Evolutionary conservation across 2,888 invertebrate genomes (phyloP), one percentile per base, ranked within the genome.

Genomic region (Trichopria drosophilae): DNA sequence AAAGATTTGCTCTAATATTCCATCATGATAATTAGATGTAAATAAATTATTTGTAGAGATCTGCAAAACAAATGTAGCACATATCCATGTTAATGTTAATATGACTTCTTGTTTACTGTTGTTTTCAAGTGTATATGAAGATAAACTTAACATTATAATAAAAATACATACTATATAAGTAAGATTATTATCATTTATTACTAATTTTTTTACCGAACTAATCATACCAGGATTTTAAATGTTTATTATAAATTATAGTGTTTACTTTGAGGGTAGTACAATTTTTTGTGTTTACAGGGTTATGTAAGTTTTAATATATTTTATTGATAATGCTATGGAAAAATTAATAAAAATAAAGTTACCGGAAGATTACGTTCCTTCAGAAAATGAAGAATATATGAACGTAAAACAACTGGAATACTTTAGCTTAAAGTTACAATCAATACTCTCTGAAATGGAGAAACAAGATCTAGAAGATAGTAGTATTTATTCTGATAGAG

Each of bases 1-100:
- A 45, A 45, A 45, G 45, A 45, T 45, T 45, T 45, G 45, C 45
- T 45, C 45, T 45, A 45, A 45, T 45, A 36, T 45, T 45, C 45
- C 45, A 45, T 45, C 45, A 45, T 45, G 45, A 37, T 45, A 45
- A 45, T 45, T 37, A 45, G 45, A 45, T 45, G 45, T 45, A 45
- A 45, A 45, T 37, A 45, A 45, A 45, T 37, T 45, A 45, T 45
- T 45, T 45, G 45, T 36, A 36, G 45, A 45, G 37, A 45, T 45
- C 45, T 45, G 45, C 45, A 45, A 45, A 45, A 45, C 45, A 45
- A 45, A 45, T 45, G 45, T 45, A 45, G 45, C 45, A 45, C 45
- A 44, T 44, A 44, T 44, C 44, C 44, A 44, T 35, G 44, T 44
- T 44, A 44, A 44, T 44, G 35, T 44, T 44, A 44, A 44, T 36